Conservation (phyloP, 2,888 invertebrate genomes). For the Rhorus exstirpatorius region DNA sequence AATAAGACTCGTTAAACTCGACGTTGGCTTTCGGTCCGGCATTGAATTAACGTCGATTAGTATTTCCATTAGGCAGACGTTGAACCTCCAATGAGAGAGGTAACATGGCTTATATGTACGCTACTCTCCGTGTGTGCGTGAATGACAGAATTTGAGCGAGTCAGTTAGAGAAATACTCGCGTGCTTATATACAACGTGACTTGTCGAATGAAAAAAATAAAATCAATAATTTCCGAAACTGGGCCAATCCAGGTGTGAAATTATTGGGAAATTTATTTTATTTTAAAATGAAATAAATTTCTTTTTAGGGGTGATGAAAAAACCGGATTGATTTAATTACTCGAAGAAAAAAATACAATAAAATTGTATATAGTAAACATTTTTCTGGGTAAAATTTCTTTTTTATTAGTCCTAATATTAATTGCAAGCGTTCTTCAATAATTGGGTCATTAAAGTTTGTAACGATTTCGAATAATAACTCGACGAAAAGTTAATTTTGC, state of each 20-base stretch:
- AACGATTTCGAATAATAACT: too few species aligned
- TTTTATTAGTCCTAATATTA: too few species aligned
- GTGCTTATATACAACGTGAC: not conserved
- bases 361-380: too few species aligned
- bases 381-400: too few species aligned
- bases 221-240: slow-evolving; percentile 12
- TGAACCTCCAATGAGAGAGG: slow-evolving; percentile 77
- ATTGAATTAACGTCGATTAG: slow-evolving; percentile 85
- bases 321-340: too few species aligned
- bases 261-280: not conserved
- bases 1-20: slow-evolving; percentile 78
- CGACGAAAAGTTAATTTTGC: too few species aligned
- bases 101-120: slow-evolving; percentile 36
- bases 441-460: too few species aligned
- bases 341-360: too few species aligned
- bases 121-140: not conserved
- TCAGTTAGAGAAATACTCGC: not conserved
- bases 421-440: too few species aligned
- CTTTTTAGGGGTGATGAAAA: too few species aligned
- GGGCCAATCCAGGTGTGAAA: not conserved
- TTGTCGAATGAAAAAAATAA: slow-evolving; percentile 25
- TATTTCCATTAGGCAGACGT: slow-evolving; percentile 84
- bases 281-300: too few species aligned
- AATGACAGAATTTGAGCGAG: slow-evolving; percentile 35
- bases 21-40: slow-evolving; percentile 76